These are phyloP conservation scores for Lepidochrysops patricia DNA, from an alignment of 2,888 invertebrate genomes.

Conservation along the genomic window DNA sequence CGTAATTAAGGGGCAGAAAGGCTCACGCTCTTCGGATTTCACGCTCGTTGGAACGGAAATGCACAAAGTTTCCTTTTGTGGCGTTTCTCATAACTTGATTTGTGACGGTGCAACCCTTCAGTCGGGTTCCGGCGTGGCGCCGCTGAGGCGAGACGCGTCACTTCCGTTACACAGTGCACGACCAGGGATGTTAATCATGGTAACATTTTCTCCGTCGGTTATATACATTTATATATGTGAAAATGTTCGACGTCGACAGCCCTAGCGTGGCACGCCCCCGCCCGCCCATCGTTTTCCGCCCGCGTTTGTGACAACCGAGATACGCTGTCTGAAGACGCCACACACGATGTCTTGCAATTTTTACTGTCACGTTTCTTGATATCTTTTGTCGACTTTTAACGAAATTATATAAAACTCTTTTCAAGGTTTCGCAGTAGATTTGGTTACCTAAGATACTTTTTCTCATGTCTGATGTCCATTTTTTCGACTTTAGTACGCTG, in stretches of 20 bases:
- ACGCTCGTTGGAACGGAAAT: constrained; percentile 68
- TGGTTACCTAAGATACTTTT: too few species aligned
- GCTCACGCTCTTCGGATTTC: constrained; percentile 48
- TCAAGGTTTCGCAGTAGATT: not conserved
- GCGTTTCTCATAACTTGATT: constrained; percentile 73
- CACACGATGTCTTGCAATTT: not conserved
- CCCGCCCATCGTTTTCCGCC: not conserved
- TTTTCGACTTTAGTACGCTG: too few species aligned
- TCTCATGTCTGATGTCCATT: too few species aligned
- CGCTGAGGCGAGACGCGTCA: constrained; percentile 65
- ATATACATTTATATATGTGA: not conserved
- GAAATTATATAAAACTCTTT: not conserved
- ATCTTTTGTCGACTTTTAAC: not conserved
- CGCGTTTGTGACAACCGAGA: not conserved
- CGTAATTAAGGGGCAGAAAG: constrained; percentile 36
- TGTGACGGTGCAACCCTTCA: constrained; percentile 73
- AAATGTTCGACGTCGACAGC: not conserved
- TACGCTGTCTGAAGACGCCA: not conserved
- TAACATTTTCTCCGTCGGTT: not conserved
- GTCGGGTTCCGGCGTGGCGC: constrained; percentile 63
- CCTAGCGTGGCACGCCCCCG: not conserved
- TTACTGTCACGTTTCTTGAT: not conserved
- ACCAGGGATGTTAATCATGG: constrained; percentile 12
- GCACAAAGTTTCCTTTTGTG: constrained; percentile 74
- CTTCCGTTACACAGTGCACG: constrained; percentile 37